Percentiles rank a stretch among this genome's conserved stretches.
These are phyloP conservation scores for Xestia sexstrigata DNA, from an alignment of 2,888 invertebrate genomes.

Conservation along the genomic window DNA sequence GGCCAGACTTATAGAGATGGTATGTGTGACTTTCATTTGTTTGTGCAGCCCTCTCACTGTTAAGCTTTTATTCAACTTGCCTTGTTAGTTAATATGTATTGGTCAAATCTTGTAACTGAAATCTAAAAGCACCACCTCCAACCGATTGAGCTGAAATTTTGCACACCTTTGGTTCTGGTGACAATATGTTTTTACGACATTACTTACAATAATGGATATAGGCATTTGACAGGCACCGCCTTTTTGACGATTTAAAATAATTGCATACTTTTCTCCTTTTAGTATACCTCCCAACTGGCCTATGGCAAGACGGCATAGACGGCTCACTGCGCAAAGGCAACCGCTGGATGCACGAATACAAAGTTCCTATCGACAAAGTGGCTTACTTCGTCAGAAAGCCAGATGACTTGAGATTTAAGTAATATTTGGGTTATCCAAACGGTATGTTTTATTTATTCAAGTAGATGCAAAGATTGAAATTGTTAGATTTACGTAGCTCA, in stretches of 20 bases:
- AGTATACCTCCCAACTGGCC: slow-evolving; percentile 97
- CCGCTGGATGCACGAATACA: slow-evolving; percentile 97
- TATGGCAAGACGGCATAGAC: slow-evolving; percentile 98
- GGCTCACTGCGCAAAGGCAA: slow-evolving; percentile 96
- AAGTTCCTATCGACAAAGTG: slow-evolving; percentile 94
- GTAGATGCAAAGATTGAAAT: background rate
- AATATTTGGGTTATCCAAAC: background rate
- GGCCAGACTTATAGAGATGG: slow-evolving; percentile 93
- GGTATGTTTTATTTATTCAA: background rate
- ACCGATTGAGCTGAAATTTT: no score
- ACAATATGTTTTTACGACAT: no score
- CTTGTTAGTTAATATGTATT: no score
- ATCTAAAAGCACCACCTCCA: no score
- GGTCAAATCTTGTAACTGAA: no score
- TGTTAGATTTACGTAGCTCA: background rate
- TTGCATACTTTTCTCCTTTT: slow-evolving; percentile 60
- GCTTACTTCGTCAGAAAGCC: slow-evolving; percentile 96
- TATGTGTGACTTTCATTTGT: slow-evolving; percentile 64
- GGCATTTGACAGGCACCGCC: background rate
- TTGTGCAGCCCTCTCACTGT: background rate
- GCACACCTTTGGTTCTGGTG: no score
- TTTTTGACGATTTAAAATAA: background rate
- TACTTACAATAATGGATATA: no score
- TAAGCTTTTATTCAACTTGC: no score
- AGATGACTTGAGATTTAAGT: slow-evolving; percentile 94